Percentiles rank a stretch among this genome's conserved stretches.
These are phyloP conservation scores for Meriones psammophilus DNA, from an alignment of 2,797 vertebrate genomes.

Conservation along the genomic window DNA sequence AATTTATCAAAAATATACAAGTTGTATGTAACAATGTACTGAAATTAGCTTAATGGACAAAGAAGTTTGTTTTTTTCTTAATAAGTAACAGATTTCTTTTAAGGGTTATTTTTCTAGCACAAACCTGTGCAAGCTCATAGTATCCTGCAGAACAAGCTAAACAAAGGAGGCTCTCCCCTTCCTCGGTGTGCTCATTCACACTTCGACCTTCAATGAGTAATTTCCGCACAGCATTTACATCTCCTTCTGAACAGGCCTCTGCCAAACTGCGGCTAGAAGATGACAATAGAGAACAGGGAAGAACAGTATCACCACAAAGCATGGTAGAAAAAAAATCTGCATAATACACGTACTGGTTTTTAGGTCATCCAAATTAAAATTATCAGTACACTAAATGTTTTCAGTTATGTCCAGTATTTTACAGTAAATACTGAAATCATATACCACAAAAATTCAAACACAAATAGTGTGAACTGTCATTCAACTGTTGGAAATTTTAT, in stretches of 20 bases:
- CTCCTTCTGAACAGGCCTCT: slow-evolving; percentile 92
- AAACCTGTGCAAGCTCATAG: slow-evolving; percentile 92
- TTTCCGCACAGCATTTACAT: slow-evolving; percentile 92
- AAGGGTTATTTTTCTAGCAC: slow-evolving; percentile 67
- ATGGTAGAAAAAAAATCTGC: neutral
- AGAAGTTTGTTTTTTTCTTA: neutral
- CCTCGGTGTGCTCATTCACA: slow-evolving; percentile 92
- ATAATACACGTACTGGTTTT: neutral
- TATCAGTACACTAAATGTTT: slow-evolving; percentile 12
- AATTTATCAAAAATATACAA: accelerated
- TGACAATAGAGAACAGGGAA: neutral
- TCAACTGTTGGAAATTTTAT: neutral
- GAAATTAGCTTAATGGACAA: slow-evolving; percentile 17
- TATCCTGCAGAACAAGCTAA: slow-evolving; percentile 92
- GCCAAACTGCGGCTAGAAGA: slow-evolving; percentile 91
- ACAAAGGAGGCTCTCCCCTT: slow-evolving; percentile 92
- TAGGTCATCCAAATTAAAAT: slow-evolving; percentile 61
- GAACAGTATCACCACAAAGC: slow-evolving; percentile 24
- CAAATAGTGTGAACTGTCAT: neutral
- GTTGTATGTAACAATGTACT: neutral
- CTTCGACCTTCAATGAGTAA: slow-evolving; percentile 91
- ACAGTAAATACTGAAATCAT: neutral
- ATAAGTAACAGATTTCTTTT: neutral
- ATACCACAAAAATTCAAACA: slow-evolving; percentile 30
- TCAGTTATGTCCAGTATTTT: slow-evolving; percentile 37